phyloP scores from a whole-genome alignment of 23 tunicate genomes.

The Botrylloides violaceus region DNA sequence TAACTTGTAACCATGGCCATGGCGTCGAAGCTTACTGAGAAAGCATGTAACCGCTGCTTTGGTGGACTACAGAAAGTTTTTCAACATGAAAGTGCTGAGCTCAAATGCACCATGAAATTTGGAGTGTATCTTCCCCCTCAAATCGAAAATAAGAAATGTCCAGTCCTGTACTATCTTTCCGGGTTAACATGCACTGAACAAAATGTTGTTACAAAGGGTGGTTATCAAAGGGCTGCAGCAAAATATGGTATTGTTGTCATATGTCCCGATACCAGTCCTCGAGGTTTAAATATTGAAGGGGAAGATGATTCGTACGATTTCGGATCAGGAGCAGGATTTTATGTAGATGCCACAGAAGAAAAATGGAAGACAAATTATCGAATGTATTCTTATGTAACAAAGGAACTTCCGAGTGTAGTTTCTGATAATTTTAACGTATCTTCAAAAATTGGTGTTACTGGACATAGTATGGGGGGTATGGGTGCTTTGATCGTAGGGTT shows the following conservation, averaged over 20 bases:
- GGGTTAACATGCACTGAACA: slow-evolving; percentile 98
- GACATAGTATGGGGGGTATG: slow-evolving; percentile 99
- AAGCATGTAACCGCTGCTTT: slow-evolving; percentile 61
- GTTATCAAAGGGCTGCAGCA: slow-evolving; percentile 71
- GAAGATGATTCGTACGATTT: slow-evolving; percentile 93
- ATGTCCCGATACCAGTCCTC: slow-evolving; percentile 91
- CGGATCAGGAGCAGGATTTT: slow-evolving; percentile 99
- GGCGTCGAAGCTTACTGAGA: slow-evolving; percentile 51
- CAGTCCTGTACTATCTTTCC: slow-evolving; percentile 83
- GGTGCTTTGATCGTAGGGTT: slow-evolving; percentile 90
- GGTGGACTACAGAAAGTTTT: slow-evolving; percentile 93
- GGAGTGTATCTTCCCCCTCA: slow-evolving; percentile 84
- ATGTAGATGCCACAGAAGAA: slow-evolving; percentile 93
- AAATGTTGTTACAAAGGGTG: slow-evolving; percentile 84
- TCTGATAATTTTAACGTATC: slow-evolving; percentile 26
- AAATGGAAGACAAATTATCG: slow-evolving; percentile 89
- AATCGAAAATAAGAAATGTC: slow-evolving; percentile 69
- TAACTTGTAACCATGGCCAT: too few species aligned
- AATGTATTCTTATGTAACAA: slow-evolving; percentile 92
- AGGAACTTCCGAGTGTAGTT: slow-evolving; percentile 43
- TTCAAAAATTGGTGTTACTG: slow-evolving; percentile 47
- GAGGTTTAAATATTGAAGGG: slow-evolving; percentile 84
- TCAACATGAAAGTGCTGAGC: slow-evolving; percentile 81
- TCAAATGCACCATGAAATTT: slow-evolving; percentile 85
- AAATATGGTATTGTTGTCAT: slow-evolving; percentile 82